Conservation (phyloP, 1,140 invertebrate genomes). For the Chionoecetes opilio region DNA sequence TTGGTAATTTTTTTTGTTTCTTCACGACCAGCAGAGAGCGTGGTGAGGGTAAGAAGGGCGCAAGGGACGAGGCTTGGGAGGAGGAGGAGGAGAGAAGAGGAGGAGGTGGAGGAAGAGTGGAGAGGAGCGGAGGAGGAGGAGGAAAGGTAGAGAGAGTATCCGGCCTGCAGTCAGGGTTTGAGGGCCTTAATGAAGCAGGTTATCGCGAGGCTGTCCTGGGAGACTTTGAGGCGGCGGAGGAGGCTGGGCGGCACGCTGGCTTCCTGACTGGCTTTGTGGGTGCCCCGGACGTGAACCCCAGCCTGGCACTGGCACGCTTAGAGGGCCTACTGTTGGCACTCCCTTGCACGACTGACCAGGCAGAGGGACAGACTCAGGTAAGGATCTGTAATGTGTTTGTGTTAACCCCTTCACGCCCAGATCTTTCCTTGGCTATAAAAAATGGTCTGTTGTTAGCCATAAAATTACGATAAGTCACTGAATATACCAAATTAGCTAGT, state of each 20-base stretch:
- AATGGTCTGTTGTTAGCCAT: background rate
- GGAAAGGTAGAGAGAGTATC: background rate
- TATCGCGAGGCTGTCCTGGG: slow-evolving; percentile 50
- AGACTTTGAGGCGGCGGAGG: slow-evolving; percentile 59
- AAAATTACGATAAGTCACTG: no score
- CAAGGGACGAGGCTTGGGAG: slow-evolving; percentile 36
- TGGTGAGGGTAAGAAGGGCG: background rate
- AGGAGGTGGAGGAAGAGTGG: background rate
- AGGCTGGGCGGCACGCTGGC: background rate
- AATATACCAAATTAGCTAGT: no score
- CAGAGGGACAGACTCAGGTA: background rate
- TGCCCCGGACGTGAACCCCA: slow-evolving; percentile 37
- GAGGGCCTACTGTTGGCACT: slow-evolving; percentile 36
- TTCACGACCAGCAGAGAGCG: background rate
- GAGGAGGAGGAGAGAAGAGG: background rate
- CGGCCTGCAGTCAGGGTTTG: slow-evolving; percentile 41
- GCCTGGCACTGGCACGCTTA: background rate
- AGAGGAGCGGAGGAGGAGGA: background rate
- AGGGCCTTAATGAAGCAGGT: slow-evolving; percentile 30
- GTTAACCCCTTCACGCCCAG: no score
- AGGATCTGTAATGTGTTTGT: no score
- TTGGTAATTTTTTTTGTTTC: background rate
- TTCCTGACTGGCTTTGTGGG: slow-evolving; percentile 34
- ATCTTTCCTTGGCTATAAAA: no score
- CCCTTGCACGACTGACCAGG: background rate